Conservation (phyloP, 2,797 vertebrate genomes). For the Amphiprion clarkii region DNA sequence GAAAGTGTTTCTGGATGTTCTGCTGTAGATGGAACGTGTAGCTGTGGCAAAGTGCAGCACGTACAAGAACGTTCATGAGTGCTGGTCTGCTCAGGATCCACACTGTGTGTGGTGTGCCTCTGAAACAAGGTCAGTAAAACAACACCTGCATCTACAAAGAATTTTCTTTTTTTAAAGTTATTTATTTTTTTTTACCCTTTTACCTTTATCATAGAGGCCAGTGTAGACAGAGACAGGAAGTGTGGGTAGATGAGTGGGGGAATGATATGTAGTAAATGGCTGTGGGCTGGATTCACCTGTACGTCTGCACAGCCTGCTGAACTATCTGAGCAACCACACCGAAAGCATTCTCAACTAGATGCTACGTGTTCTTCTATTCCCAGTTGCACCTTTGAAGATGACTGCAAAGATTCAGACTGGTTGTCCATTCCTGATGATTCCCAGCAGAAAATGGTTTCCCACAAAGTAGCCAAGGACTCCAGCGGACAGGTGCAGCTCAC, state of each 20-base stretch:
- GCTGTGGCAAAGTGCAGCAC: conserved; percentile 67
- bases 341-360: fast-evolving
- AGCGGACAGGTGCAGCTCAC: conserved; percentile 50
- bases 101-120: conserved; percentile 81
- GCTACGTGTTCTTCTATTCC: background rate
- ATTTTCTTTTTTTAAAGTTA: too few species aligned
- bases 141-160: background rate
- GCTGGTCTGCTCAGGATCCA: conserved; percentile 79
- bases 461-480: conserved; percentile 27
- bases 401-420: conserved; percentile 74
- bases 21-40: conserved; percentile 70
- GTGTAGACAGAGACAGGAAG: too few species aligned
- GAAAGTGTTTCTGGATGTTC: background rate
- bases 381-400: conserved; percentile 74
- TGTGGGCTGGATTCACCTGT: too few species aligned
- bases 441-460: conserved; percentile 66
- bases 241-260: too few species aligned
- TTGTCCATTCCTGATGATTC: conserved; percentile 70
- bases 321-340: background rate
- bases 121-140: conserved; percentile 53
- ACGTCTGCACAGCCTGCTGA: too few species aligned
- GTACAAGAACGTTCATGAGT: conserved; percentile 50
- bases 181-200: too few species aligned
- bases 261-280: too few species aligned
- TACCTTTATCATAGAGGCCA: too few species aligned